A percentile compares a stretch with the other conserved stretches of the same genome.
These are phyloP conservation scores for Theretra japonica DNA, from an alignment of 2,888 invertebrate species.

Conservation along the genomic window DNA sequence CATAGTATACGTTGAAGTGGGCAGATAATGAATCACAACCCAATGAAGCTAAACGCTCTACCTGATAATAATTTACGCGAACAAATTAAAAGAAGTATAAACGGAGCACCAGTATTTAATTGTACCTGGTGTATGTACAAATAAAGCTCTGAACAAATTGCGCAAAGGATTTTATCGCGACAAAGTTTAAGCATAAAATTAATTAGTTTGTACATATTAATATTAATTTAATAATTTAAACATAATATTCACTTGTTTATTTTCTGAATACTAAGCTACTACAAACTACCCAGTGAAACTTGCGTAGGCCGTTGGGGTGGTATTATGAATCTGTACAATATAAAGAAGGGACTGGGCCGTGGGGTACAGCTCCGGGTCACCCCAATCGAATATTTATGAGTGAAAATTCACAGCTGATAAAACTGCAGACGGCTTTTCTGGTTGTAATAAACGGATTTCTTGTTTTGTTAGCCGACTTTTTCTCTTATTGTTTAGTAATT, in stretches of 20 bases:
- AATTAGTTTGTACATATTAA: background rate
- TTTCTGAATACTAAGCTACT: background rate
- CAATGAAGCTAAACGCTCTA: too few species aligned
- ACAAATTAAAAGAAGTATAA: too few species aligned
- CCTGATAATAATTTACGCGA: too few species aligned
- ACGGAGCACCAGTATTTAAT: too few species aligned
- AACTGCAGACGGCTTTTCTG: conserved; percentile 53
- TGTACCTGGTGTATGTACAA: too few species aligned
- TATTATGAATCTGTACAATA: conserved; percentile 73
- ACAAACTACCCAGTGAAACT: conserved; percentile 5
- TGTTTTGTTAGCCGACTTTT: conserved; percentile 38
- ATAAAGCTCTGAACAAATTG: too few species aligned
- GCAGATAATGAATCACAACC: too few species aligned
- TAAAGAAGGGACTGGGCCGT: conserved; percentile 58
- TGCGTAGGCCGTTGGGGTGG: conserved; percentile 58
- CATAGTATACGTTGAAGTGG: too few species aligned
- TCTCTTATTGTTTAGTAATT: conserved; percentile 13
- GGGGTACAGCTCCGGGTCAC: conserved; percentile 48
- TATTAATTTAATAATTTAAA: too few species aligned
- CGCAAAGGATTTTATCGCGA: too few species aligned
- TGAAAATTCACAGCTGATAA: conserved; percentile 79
- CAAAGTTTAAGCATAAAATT: too few species aligned
- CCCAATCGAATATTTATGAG: conserved; percentile 81
- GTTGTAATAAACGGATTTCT: conserved; percentile 60
- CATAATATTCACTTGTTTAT: too few species aligned